Evolutionary conservation across 2,888 invertebrate species (phyloP).

Genomic region (Spodoptera exigua): DNA sequence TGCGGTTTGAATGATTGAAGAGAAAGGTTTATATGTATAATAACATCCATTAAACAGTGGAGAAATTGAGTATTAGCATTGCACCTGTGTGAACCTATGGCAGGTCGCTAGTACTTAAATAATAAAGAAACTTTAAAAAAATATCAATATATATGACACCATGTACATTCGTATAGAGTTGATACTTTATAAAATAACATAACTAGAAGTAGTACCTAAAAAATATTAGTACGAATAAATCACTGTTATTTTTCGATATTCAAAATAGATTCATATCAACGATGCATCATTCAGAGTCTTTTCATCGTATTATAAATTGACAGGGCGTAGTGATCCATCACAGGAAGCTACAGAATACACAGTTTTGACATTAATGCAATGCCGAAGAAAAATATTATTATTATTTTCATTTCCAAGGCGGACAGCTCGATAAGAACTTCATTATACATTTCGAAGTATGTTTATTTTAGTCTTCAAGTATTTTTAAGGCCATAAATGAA

Average conservation of each 20-base stretch:
- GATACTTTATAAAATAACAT: background rate
- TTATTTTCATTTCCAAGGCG: slow-evolving; percentile 67
- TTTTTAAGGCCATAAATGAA: background rate
- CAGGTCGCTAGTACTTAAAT: no score
- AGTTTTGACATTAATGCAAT: slow-evolving; percentile 81
- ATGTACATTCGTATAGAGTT: no score
- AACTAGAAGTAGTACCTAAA: background rate
- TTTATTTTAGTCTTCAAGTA: slow-evolving; percentile 38
- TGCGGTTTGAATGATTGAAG: no score
- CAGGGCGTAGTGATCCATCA: slow-evolving; percentile 74
- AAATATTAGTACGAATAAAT: slow-evolving; percentile 22
- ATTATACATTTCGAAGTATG: slow-evolving; percentile 61
- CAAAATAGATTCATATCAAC: slow-evolving; percentile 42
- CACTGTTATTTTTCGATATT: slow-evolving; percentile 41
- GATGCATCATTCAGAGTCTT: slow-evolving; percentile 77
- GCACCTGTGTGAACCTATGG: no score
- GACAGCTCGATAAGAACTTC: slow-evolving; percentile 71
- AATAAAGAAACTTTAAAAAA: no score
- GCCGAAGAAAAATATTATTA: slow-evolving; percentile 68
- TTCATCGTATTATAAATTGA: slow-evolving; percentile 71
- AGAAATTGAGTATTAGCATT: no score
- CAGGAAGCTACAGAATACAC: slow-evolving; percentile 78
- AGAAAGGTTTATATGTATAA: no score
- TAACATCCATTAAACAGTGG: no score
- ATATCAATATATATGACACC: no score